Evolutionary conservation across 2,797 vertebrate genomes (phyloP), one percentile per base, ranked within the genome.

Genomic region (Morus bassanus): DNA sequence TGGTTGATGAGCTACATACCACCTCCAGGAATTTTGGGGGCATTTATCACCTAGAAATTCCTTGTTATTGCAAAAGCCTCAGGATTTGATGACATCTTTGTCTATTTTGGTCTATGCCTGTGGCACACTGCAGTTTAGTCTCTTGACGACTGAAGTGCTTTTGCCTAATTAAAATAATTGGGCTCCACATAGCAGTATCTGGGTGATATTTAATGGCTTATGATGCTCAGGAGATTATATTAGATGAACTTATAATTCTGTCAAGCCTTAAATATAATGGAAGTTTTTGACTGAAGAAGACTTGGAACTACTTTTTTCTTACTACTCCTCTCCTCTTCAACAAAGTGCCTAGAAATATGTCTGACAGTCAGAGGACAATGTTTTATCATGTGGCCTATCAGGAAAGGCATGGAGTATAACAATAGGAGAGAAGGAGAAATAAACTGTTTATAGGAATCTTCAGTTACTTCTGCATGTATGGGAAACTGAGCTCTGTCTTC

Each of bases 151-250:
- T 93, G 70, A 92, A 95, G 85, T 80, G 33, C 61, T 92, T 78
- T 93, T 91, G 45, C 72, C 74, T 94, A 94, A 96, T 96, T 96
- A 89, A 92, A 91, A 78, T 96, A 94, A 95, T 93, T 96, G 78
- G 91, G 30, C 81, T 93, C 75, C 50, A 68, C 57, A 45, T 78
- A 94, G 81, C 68, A 89, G 23, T 80, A 88, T 88, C 75, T 91
- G 75, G 81, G 82, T 92, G 94, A 84, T 89, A 69, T 68, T 88
- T 93, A 91, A 80, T 94, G 78, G 75, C 13, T 88, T 91, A 33
- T 85, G 64, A 83, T 96, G 61, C 89, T 95, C 93, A 79, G 60
- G 85, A 94, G 64, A 85, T 94, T 91, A 59, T 88, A 79, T 92
- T 79, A 89, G 48, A 76, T 87, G 67, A 89, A 83, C 68, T 93